These are phyloP conservation scores for Spea bombifrons DNA, from an alignment of 2,113 vertebrate species.

Conservation along the genomic window DNA sequence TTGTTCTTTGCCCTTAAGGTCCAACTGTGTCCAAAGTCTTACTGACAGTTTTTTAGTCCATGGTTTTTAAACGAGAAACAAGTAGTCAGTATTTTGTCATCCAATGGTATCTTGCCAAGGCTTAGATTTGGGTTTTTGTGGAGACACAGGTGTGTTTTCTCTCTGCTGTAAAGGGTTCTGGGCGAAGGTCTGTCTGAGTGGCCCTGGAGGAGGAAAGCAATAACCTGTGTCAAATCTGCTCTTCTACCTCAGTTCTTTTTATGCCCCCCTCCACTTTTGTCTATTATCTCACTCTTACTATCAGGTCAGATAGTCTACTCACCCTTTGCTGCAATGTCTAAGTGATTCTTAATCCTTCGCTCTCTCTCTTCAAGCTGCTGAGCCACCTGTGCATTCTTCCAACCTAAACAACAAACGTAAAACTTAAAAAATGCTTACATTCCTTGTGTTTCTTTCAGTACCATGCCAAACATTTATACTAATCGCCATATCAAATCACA, in stretches of 20 bases:
- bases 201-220: constrained; percentile 63
- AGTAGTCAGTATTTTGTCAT: constrained; percentile 47
- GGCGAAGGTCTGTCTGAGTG: constrained; percentile 80
- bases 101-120: constrained; percentile 79
- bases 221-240: not conserved
- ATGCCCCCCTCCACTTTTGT: no score
- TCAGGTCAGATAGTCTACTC: not conserved
- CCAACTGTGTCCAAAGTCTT: not conserved
- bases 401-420: constrained; percentile 61
- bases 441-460: no score
- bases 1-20: not conserved
- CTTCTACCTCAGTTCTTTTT: no score
- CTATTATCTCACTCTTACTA: no score
- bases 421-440: not conserved
- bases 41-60: not conserved
- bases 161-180: constrained; percentile 77
- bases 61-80: not conserved
- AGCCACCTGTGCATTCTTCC: constrained; percentile 76
- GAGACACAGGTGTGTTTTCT: not conserved
- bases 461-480: no score
- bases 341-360: constrained; percentile 71
- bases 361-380: constrained; percentile 76
- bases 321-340: constrained; percentile 80
- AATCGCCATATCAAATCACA: no score
- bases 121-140: constrained; percentile 56